Conservation (phyloP, 2,888 invertebrate species). For the Caenorhabditis sinica region DNA sequence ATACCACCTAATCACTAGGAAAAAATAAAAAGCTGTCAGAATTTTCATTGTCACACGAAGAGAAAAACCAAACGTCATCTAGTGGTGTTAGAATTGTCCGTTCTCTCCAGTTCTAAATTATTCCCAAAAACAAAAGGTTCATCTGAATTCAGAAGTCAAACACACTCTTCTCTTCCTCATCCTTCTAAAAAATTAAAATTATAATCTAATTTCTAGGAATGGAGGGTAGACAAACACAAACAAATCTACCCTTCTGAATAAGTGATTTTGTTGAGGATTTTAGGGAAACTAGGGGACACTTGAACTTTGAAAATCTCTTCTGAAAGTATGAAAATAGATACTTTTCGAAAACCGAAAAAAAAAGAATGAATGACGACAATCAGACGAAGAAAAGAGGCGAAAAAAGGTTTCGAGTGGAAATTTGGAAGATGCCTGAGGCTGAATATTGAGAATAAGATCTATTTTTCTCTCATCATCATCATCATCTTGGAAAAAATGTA, state of each 20-base stretch:
- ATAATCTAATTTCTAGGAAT: background rate
- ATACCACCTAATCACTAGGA: no score
- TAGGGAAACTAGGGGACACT: background rate
- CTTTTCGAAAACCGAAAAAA: background rate
- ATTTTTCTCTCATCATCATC: background rate
- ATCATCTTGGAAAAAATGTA: conserved; percentile 2
- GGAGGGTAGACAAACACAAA: background rate
- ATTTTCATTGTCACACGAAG: no score
- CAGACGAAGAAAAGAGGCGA: conserved; percentile 1
- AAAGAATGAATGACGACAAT: background rate
- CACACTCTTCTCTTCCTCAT: background rate
- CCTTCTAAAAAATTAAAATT: background rate
- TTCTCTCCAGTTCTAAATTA: no score
- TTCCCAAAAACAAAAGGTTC: conserved; percentile 2
- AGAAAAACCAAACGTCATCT: conserved; percentile 1
- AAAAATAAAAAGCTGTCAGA: no score
- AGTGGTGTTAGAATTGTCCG: background rate
- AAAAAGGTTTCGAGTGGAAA: conserved; percentile 5
- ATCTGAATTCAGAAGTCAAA: background rate
- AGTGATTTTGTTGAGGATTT: no score
- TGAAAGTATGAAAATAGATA: background rate
- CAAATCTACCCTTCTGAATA: no score
- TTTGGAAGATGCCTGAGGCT: conserved; percentile 38
- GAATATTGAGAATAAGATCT: conserved; percentile 22
- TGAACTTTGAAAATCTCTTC: conserved; percentile 2